Evolutionary conservation across 35 echinoderm and acorn worm species (phyloP).

Genomic region (Heliocidaris tuberculata): DNA sequence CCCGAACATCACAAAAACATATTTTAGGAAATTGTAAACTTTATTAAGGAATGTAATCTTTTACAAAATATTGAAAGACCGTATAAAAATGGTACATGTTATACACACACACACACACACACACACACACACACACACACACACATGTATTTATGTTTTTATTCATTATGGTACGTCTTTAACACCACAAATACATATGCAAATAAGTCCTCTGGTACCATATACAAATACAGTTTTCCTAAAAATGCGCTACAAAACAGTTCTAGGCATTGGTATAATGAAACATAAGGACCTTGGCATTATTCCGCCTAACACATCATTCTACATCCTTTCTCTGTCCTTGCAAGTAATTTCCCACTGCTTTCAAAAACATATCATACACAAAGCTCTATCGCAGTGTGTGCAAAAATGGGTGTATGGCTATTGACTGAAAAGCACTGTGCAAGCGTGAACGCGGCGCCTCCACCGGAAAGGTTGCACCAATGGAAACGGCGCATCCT

Average conservation of each 20-base stretch:
- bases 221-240: not conserved
- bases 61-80: not conserved
- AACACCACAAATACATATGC: no score
- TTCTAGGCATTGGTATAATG: not conserved
- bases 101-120: no score
- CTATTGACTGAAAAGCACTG: not conserved
- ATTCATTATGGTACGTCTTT: no score
- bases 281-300: not conserved
- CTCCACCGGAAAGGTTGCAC: not conserved
- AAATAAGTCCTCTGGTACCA: no score
- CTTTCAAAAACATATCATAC: not conserved
- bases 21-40: not conserved
- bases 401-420: not conserved
- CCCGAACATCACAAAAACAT: not conserved
- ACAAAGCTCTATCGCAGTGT: not conserved
- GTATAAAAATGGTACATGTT: no score
- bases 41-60: not conserved
- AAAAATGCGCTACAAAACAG: not conserved
- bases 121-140: no score
- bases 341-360: not conserved
- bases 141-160: no score
- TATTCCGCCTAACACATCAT: not conserved
- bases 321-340: not conserved
- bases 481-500: not conserved
- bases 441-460: not conserved